phyloP scores from a whole-genome alignment of 2,113 vertebrate species.

The Cnemophilus loriae region DNA sequence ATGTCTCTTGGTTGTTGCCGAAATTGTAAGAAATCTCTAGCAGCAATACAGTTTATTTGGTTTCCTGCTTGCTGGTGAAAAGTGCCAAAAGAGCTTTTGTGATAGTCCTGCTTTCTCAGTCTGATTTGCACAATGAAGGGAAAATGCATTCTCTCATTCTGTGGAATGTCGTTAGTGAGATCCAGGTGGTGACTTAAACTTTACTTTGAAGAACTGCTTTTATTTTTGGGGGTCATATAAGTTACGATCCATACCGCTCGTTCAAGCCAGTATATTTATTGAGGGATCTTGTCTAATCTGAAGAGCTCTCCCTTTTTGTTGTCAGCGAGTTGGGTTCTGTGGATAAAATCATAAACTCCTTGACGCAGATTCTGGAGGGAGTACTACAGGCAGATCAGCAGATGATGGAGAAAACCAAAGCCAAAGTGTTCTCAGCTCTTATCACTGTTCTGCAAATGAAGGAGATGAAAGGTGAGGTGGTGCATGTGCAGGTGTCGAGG shows the following conservation, averaged over 20 bases:
- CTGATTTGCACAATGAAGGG: neutral
- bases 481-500: neutral
- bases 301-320: constrained; percentile 30
- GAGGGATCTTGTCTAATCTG: constrained; percentile 16
- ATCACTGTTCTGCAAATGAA: constrained; percentile 92
- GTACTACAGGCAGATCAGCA: constrained; percentile 89
- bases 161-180: neutral
- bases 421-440: constrained; percentile 91
- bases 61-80: neutral
- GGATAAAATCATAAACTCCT: constrained; percentile 84
- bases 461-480: constrained; percentile 81
- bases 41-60: neutral
- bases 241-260: neutral
- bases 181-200: neutral
- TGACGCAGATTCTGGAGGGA: constrained; percentile 90
- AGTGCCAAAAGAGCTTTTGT: neutral
- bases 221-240: neutral
- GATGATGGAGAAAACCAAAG: constrained; percentile 92
- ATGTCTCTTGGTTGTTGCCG: neutral
- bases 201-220: neutral
- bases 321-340: constrained; percentile 84
- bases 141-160: neutral
- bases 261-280: neutral
- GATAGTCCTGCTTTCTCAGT: neutral
- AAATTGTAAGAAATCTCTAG: neutral